These are phyloP conservation scores for Mormyrus lacerda DNA, from an alignment of 2,113 vertebrate species.

Conservation along the genomic window DNA sequence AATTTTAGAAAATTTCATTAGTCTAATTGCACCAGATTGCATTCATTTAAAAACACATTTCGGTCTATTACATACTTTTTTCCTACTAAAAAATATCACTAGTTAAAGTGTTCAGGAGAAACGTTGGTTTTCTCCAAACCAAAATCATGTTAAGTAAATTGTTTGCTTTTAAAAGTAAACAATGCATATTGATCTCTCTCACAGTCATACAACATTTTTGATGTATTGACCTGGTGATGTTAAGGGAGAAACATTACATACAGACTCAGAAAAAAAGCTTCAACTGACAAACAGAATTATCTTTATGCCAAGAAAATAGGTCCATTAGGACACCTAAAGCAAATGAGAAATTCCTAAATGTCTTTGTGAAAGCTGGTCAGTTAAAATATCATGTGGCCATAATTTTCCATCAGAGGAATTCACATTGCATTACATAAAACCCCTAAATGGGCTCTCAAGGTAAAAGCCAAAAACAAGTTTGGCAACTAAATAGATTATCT, in stretches of 20 bases:
- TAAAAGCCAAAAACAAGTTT: background rate
- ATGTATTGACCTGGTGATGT: background rate
- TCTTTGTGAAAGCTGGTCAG: background rate
- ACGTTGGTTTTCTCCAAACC: background rate
- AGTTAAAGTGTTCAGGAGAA: background rate
- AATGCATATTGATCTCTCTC: background rate
- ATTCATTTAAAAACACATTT: background rate
- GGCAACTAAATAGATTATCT: background rate
- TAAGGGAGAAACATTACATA: background rate
- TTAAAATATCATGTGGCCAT: background rate
- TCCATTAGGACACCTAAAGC: background rate
- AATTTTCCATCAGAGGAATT: background rate
- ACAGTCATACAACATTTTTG: background rate
- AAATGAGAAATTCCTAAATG: background rate
- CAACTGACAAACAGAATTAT: background rate
- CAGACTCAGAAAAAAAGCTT: background rate
- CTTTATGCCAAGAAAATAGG: background rate
- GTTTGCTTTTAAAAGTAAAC: background rate
- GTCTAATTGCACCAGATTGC: background rate
- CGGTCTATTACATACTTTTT: background rate
- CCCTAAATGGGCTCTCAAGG: background rate
- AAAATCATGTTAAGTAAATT: background rate
- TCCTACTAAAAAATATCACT: background rate
- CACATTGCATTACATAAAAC: background rate
- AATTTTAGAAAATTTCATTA: background rate